These are phyloP conservation scores for Bucorvus abyssinicus DNA, from an alignment of 2,797 vertebrate species.

Conservation along the genomic window DNA sequence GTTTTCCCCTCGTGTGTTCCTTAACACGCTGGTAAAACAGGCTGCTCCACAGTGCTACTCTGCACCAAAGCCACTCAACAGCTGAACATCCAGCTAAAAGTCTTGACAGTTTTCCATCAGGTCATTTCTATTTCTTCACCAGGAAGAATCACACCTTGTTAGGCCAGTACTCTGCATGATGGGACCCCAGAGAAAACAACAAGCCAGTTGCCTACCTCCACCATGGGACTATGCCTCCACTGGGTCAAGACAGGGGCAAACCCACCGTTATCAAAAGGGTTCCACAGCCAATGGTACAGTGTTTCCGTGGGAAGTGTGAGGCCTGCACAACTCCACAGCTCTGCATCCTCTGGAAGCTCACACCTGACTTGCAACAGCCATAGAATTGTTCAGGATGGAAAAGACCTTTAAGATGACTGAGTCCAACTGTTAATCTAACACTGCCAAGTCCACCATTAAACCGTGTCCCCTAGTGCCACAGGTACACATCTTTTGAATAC, in stretches of 20 bases:
- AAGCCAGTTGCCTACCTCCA: not conserved
- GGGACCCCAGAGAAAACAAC: not conserved
- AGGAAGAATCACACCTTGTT: not conserved
- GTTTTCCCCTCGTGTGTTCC: not conserved
- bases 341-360: not conserved
- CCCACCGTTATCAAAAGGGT: not conserved
- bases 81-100: not conserved
- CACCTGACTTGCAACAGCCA: not conserved
- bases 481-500: no score
- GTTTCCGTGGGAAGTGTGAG: not conserved
- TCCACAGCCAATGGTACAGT: not conserved
- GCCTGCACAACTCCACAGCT: not conserved
- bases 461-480: no score
- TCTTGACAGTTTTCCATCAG: not conserved
- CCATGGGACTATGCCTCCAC: not conserved
- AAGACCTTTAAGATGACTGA: no score
- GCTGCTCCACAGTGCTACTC: not conserved
- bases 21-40: not conserved
- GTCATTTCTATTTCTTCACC: not conserved
- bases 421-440: no score
- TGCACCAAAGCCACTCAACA: not conserved
- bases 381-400: not conserved
- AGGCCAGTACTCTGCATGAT: not conserved
- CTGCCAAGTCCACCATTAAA: no score
- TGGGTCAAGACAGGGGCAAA: not conserved